A percentile compares a stretch with the other conserved stretches of the same genome.
Evolutionary conservation across 2,113 vertebrate species (phyloP).

Genomic region (Sphaerodactylus townsendi): DNA sequence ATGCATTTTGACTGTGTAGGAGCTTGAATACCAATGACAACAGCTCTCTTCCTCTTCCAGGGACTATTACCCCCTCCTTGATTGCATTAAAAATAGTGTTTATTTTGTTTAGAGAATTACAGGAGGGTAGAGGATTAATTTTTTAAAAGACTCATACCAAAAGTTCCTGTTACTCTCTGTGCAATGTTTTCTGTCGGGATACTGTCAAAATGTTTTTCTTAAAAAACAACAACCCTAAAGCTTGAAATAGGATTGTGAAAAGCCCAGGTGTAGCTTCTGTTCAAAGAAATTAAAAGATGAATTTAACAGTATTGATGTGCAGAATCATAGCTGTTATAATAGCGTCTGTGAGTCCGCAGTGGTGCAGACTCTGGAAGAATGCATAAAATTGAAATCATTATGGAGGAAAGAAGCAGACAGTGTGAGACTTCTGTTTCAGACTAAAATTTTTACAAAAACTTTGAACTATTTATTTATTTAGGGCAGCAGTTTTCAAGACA

Average conservation of each 20-base stretch:
- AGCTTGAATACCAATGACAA: constrained; percentile 61
- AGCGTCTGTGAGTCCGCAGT: too few relatives aligned
- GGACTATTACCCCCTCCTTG: constrained; percentile 67
- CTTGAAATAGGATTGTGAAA: background rate
- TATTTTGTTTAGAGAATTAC: constrained; percentile 56
- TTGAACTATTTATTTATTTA: too few relatives aligned
- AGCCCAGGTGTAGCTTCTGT: background rate
- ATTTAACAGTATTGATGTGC: background rate
- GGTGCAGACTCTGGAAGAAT: too few relatives aligned
- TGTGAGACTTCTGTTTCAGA: too few relatives aligned
- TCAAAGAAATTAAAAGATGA: background rate
- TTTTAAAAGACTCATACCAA: constrained; percentile 48
- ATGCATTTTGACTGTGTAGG: constrained; percentile 49
- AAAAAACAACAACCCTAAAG: background rate
- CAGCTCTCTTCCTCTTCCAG: constrained; percentile 69
- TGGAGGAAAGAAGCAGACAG: too few relatives aligned
- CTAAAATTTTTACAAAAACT: too few relatives aligned
- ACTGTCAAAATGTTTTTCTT: constrained; percentile 25
- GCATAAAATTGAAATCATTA: too few relatives aligned
- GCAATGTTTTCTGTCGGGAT: background rate
- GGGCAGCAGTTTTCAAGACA: too few relatives aligned
- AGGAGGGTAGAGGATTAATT: constrained; percentile 12
- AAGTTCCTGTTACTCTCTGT: constrained; percentile 17
- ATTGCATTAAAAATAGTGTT: constrained; percentile 69
- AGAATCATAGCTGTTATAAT: too few relatives aligned